A percentile compares a stretch with the other conserved stretches of the same genome.
Evolutionary conservation across 2,888 invertebrate genomes (phyloP).

Genomic region (Trichopria drosophilae): DNA sequence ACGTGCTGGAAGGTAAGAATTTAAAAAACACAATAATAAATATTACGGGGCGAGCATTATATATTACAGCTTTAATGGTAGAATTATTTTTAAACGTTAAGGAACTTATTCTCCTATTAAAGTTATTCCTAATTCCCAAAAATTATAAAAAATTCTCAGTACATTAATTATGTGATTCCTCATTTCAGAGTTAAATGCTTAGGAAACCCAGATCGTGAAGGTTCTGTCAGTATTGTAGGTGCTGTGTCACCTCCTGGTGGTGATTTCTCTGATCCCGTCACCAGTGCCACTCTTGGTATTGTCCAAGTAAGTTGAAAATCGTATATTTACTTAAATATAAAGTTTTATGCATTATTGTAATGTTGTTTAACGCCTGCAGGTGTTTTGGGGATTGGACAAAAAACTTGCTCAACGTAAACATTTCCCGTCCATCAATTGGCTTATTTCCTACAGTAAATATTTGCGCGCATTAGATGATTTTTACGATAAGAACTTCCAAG

Average conservation of each 20-base stretch:
- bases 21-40: not conserved
- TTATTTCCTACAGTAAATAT: constrained; percentile 96
- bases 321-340: not conserved
- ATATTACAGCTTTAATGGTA: no score
- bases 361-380: constrained; percentile 54
- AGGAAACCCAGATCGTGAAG: constrained; percentile 97
- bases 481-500: constrained; percentile 97
- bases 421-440: constrained; percentile 99
- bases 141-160: not conserved
- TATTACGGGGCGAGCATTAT: no score
- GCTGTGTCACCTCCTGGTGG: constrained; percentile 99
- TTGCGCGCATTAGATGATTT: constrained; percentile 97
- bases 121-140: not conserved
- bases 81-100: no score
- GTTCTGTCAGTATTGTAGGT: constrained; percentile 98
- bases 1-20: constrained; percentile 77
- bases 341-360: not conserved
- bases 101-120: no score
- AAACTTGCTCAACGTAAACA: constrained; percentile 98
- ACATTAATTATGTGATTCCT: constrained; percentile 8
- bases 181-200: constrained; percentile 81
- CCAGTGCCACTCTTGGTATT: constrained; percentile 97
- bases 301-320: constrained; percentile 68
- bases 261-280: constrained; percentile 99
- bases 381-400: constrained; percentile 99